These are phyloP conservation scores for Keiferia lycopersicella DNA, from an alignment of 2,888 invertebrate genomes.

Conservation along the genomic window DNA sequence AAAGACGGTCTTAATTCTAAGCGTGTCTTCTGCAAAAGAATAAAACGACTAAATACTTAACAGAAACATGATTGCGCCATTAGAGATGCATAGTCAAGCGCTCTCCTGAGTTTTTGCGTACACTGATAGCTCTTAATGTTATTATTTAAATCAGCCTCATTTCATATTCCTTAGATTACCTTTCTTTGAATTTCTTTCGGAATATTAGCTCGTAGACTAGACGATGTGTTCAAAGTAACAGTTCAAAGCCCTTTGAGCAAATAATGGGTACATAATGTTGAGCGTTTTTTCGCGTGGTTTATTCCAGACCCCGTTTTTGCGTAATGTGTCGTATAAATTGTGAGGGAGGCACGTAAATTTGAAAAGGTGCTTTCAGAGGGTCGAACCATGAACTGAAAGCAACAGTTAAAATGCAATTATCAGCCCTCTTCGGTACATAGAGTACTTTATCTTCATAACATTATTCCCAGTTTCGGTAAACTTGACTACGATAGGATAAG, in stretches of 20 bases:
- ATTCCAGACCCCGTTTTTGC: slow-evolving; percentile 9
- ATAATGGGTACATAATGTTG: slow-evolving; percentile 16
- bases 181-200: slow-evolving; percentile 15
- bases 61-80: not conserved
- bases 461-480: too few relatives aligned
- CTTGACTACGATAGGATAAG: too few relatives aligned
- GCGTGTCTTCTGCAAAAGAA: not conserved
- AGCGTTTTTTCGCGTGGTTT: slow-evolving; percentile 18
- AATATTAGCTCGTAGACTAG: slow-evolving; percentile 10
- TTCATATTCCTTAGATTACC: slow-evolving; percentile 12
- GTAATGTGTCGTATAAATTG: slow-evolving; percentile 17
- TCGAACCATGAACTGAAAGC: too few relatives aligned
- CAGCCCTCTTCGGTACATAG: too few relatives aligned
- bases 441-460: too few relatives aligned
- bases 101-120: slow-evolving; percentile 11
- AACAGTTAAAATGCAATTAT: too few relatives aligned
- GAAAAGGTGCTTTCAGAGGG: not conserved
- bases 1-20: not conserved
- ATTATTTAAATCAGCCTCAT: slow-evolving; percentile 18
- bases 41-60: slow-evolving; percentile 2
- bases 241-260: slow-evolving; percentile 19
- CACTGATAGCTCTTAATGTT: slow-evolving; percentile 13
- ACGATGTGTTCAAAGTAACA: slow-evolving; percentile 11
- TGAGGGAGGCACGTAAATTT: slow-evolving; percentile 3
- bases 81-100: slow-evolving; percentile 7